Conservation (phyloP, 2,797 vertebrate species). For the Euphonia xanthogaster region DNA sequence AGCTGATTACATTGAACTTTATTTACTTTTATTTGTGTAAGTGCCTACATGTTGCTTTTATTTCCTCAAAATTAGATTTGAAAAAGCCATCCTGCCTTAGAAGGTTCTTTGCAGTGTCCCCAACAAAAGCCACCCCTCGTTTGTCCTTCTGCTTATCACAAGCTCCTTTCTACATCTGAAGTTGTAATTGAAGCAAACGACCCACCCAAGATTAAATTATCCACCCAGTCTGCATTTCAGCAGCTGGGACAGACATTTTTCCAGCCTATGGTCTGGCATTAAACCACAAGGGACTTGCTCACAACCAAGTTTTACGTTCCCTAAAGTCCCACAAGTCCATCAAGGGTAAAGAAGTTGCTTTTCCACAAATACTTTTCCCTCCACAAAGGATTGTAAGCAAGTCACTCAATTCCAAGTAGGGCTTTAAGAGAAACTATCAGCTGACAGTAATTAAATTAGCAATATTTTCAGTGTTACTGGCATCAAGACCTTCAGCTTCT, state of each 20-base stretch:
- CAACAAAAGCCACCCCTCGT: neutral
- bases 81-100: neutral
- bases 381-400: neutral
- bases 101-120: neutral
- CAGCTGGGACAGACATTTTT: neutral
- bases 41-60: neutral
- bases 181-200: neutral
- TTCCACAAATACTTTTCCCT: neutral
- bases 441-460: neutral
- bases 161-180: neutral
- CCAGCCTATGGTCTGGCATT: neutral
- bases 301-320: neutral
- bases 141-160: neutral
- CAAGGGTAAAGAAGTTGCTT: neutral
- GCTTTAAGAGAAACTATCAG: neutral
- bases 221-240: neutral
- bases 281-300: neutral
- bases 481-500: neutral
- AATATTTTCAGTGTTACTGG: neutral
- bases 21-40: neutral
- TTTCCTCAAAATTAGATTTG: neutral
- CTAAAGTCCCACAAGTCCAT: neutral
- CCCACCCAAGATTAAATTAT: neutral
- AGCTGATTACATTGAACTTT: neutral
- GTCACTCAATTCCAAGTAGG: neutral